Percentiles rank a stretch among this genome's conserved stretches.
Evolutionary conservation across 2,888 invertebrate genomes (phyloP).

Genomic region (Tachina fera): DNA sequence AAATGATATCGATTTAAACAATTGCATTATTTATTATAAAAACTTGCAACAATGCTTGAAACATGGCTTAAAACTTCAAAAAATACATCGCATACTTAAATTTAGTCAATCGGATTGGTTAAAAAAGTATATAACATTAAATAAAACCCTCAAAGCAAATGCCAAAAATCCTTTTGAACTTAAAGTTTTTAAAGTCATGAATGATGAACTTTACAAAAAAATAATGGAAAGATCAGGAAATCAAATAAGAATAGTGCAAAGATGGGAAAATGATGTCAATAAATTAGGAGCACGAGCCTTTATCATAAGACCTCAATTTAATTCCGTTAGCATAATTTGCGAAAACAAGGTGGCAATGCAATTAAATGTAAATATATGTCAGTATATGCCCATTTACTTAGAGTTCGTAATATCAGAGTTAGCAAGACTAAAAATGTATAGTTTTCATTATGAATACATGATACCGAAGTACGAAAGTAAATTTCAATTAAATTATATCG

Average conservation of each 20-base stretch:
- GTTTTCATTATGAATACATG: slow-evolving; percentile 67
- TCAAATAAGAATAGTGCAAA: not conserved
- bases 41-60: slow-evolving; percentile 75
- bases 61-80: slow-evolving; percentile 73
- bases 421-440: slow-evolving; percentile 64
- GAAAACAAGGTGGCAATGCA: slow-evolving; percentile 3
- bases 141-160: not conserved
- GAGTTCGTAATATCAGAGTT: slow-evolving; percentile 66
- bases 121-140: slow-evolving; percentile 63
- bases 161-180: slow-evolving; percentile 75
- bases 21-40: slow-evolving; percentile 76
- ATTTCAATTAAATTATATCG: slow-evolving; percentile 51
- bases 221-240: slow-evolving; percentile 61
- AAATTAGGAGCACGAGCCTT: not conserved
- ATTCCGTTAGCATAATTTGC: not conserved
- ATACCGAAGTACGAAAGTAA: slow-evolving; percentile 33
- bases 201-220: slow-evolving; percentile 72
- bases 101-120: slow-evolving; percentile 77
- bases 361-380: not conserved
- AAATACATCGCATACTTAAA: slow-evolving; percentile 75
- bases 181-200: slow-evolving; percentile 77
- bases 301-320: slow-evolving; percentile 47
- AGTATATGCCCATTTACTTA: slow-evolving; percentile 13
- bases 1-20: slow-evolving; percentile 73
- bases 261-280: slow-evolving; percentile 21